Evolutionary conservation across 1,140 invertebrate genomes (phyloP).

Genomic region (Drosophila mayri): DNA sequence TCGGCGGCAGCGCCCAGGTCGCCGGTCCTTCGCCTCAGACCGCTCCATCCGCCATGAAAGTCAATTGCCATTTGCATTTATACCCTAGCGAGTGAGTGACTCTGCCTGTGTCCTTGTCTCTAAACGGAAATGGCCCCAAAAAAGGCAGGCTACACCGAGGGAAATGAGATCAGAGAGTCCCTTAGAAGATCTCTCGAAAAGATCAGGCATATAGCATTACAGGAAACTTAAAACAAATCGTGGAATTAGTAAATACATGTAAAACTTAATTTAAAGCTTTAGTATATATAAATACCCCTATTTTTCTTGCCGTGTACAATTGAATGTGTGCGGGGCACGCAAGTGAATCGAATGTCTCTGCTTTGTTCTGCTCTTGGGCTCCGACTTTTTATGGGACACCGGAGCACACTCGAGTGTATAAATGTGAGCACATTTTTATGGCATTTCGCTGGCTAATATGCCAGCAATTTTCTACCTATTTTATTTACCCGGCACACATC

Average conservation of each 20-base stretch:
- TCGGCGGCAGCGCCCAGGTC: conserved; percentile 10
- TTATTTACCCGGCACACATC: conserved; percentile 53
- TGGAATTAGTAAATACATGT: not conserved
- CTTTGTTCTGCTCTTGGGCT: conserved; percentile 27
- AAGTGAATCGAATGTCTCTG: conserved; percentile 36
- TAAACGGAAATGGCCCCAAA: conserved; percentile 23
- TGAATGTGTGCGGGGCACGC: conserved; percentile 31
- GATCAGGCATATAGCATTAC: not conserved
- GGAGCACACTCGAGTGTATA: conserved; percentile 70
- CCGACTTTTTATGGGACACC: conserved; percentile 66
- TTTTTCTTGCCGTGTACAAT: conserved; percentile 1
- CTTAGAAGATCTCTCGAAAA: not conserved
- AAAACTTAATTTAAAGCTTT: not conserved
- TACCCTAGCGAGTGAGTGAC: conserved; percentile 24
- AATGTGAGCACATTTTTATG: conserved; percentile 67
- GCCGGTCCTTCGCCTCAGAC: not conserved
- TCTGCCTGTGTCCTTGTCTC: conserved; percentile 15
- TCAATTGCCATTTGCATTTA: conserved; percentile 79
- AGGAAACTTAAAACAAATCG: too few relatives aligned
- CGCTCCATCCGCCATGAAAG: conserved; percentile 51
- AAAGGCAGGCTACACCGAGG: conserved; percentile 32
- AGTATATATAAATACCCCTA: too few relatives aligned
- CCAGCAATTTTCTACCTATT: conserved; percentile 76
- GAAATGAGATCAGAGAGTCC: not conserved
- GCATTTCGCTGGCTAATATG: conserved; percentile 78